Conservation (phyloP, 1,140 invertebrate species). For the Laupala kohalensis region DNA sequence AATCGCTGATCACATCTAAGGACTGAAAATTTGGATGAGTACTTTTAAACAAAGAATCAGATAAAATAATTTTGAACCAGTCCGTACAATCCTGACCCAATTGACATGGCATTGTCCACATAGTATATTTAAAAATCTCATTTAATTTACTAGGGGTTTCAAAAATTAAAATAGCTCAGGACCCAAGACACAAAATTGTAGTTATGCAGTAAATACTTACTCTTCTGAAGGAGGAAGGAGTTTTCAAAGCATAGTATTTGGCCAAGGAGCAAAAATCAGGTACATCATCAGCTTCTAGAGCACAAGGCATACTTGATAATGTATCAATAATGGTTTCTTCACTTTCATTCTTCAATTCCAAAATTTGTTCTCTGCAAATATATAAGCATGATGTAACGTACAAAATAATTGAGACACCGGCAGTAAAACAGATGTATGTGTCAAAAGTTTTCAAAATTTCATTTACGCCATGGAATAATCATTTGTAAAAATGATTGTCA, state of each 20-base stretch:
- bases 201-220: no score
- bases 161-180: no score
- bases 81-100: no score
- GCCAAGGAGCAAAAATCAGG: conserved; percentile 91
- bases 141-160: no score
- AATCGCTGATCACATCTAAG: no score
- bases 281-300: conserved; percentile 86
- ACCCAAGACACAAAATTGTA: no score
- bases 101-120: no score
- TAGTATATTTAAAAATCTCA: no score
- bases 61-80: no score
- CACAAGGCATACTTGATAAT: conserved; percentile 64
- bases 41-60: no score
- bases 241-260: conserved; percentile 85
- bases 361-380: conserved; percentile 58
- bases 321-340: conserved; percentile 61
- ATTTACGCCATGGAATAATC: not conserved
- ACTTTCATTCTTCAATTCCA: conserved; percentile 60
- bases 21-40: no score
- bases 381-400: not conserved
- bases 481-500: no score
- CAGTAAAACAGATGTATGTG: not conserved
- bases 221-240: conserved; percentile 81
- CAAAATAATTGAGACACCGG: not conserved
- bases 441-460: not conserved